Base-by-base conservation (phyloP, 1,140 invertebrate species). In the Ruditapes philippinarum region DNA sequence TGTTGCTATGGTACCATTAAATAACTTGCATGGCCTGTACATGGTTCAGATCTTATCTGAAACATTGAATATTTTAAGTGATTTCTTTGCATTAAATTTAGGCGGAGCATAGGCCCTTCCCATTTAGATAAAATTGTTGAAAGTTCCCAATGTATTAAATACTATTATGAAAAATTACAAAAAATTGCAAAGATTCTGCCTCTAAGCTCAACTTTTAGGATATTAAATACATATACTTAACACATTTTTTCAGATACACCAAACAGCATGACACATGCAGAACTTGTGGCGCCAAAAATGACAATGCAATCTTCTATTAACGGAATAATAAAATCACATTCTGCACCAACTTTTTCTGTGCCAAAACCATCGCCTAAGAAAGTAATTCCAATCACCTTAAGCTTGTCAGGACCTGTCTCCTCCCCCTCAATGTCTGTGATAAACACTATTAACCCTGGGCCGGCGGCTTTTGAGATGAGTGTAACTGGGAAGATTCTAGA, bases 381-480 rank as follows among this genome's bases (percentile, higher is more conserved):
- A 54, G 62, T 87, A 1, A 79, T 82, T 78, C 83, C 68, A 22
- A 87, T 83, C 22, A 86, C 73, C n/a, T 65, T 85, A 17, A 68
- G 82, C 78, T 54, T 80, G 49, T 84, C 60, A 3, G 60, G 74
- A 70, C 62, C 54, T 22, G 73, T 28, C 3, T 62, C 42, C 7
- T 45, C 76, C 79, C 40, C 49, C 7, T 45, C 79, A 25, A 22
- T 84, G 42, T 42, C 54, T 42, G 68, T 79, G 45, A 79, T 74
- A 19, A 78, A 70, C 45, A 40, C 62, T 19, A 54, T 83, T 25
- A 57, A 65, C 25, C 54, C 62, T 2, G 62, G 49, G 28, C 82
- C 82, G 38, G 82, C 82, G 11, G 82, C 60, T 11, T 84, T 84
- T 74, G 82, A 84, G 25, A 73, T 84, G 68, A 74, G 62, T 33